Evolutionary conservation across 1,140 invertebrate genomes (phyloP), one percentile per base, ranked within the genome.

Genomic region (Drosophila chauvacae): DNA sequence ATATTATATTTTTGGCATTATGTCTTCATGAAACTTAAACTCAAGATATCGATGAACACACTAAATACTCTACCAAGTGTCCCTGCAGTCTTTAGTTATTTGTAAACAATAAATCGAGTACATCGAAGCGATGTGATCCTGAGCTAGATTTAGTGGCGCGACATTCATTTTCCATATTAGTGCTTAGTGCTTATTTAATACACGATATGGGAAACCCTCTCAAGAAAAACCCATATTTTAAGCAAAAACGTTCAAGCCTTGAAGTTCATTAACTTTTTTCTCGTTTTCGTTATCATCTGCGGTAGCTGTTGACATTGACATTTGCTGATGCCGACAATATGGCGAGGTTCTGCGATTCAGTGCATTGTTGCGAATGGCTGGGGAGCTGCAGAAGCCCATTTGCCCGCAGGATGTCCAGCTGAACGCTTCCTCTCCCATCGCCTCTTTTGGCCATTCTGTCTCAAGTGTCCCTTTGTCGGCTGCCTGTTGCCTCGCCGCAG

Each of bases 231-330:
- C 42, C 33, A 23, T 23, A 14, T 23, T 23, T 53, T 23, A 37
- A 37, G 7, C 33, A 55, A 41, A 55, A 71, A 77, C 47, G 64
- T 50, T 60, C 44, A 68, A 60, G 81, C 77, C 81, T 80, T 72
- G 81, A 72, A 72, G 60, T 77, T 73, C 47, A n/a, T 66, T 48
- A 30, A 26, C 35, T 60, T 68, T 51, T 65, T 76, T 26, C 44
- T 64, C 69, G 33, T 68, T 65, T 70, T 56, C 35, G 53, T 56
- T 37, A 23, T 55, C 33, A 56, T 56, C 20, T 76, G 59, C 50
- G 50, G 45, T 69, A 78, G 69, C 53, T 84, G 80, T 65, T 79
- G 88, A 85, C 88, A 91, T 91, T 91, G 88, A 90, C 79, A 91
- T 91, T 91, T 91, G 81, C 88, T 81, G 70, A 66, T 80, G 77